Evolutionary conservation across 2,797 vertebrate species (phyloP).

Genomic region (Propithecus deckenii): DNA sequence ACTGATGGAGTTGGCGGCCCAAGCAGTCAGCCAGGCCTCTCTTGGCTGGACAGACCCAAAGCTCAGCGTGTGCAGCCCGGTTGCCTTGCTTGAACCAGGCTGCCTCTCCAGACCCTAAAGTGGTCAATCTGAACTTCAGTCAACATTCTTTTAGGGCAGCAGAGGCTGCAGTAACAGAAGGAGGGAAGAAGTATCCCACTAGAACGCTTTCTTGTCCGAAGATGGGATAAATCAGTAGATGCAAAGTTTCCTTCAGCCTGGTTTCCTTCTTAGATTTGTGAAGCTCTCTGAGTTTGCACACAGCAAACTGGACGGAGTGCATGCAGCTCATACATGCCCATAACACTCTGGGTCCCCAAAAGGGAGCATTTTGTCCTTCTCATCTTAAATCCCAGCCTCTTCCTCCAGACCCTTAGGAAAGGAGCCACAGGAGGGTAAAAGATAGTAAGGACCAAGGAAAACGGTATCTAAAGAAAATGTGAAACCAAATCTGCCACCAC

Average conservation of each 20-base stretch:
- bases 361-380: not conserved
- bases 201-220: not conserved
- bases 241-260: not conserved
- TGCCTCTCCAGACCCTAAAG: not conserved
- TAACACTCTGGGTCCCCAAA: not conserved
- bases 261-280: not conserved
- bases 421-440: not conserved
- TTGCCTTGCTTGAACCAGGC: slow-evolving; percentile 50
- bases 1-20: not conserved
- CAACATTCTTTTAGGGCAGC: not conserved
- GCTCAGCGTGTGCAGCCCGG: not conserved
- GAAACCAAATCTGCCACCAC: not conserved
- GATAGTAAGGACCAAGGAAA: not conserved
- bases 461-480: not conserved
- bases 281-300: not conserved
- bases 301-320: fast-evolving
- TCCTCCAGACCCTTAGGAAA: not conserved
- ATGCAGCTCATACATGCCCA: not conserved
- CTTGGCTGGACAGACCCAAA: not conserved
- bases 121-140: not conserved
- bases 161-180: not conserved
- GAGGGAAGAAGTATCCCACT: not conserved
- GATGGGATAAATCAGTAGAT: not conserved
- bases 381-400: not conserved
- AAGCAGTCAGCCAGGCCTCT: not conserved